Evolutionary conservation across 2,113 vertebrate genomes (phyloP).

Genomic region (Ailuropoda melanoleuca): DNA sequence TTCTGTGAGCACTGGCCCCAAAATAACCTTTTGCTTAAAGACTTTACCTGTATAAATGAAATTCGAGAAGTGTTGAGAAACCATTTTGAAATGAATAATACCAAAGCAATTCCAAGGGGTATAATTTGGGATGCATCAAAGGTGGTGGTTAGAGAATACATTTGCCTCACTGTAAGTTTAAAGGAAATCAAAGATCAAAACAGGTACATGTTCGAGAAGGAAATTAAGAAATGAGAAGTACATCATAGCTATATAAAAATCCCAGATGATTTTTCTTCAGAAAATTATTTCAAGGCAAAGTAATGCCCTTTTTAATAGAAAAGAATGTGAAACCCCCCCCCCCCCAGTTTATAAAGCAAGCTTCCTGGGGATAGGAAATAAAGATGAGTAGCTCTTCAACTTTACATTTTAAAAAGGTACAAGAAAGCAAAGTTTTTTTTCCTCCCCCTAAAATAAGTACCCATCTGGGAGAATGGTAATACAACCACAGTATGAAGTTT

Average conservation of each 20-base stretch:
- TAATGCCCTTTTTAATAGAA: conserved; percentile 56
- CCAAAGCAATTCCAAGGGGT: conserved; percentile 75
- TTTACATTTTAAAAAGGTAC: conserved; percentile 61
- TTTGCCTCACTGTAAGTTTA: conserved; percentile 69
- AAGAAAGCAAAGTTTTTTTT: conserved; percentile 23
- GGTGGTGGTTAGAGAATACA: conserved; percentile 62
- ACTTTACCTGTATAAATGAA: conserved; percentile 81
- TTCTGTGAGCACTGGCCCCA: conserved; percentile 57
- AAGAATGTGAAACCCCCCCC: background rate
- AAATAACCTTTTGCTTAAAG: conserved; percentile 79
- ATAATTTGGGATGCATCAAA: conserved; percentile 77
- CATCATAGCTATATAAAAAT: conserved; percentile 60
- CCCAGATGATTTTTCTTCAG: conserved; percentile 66
- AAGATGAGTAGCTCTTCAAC: conserved; percentile 37
- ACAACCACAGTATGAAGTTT: background rate
- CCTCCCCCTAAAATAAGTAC: background rate
- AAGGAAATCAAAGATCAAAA: conserved; percentile 80
- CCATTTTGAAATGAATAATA: conserved; percentile 78
- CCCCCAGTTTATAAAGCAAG: conserved; percentile 56
- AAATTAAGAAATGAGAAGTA: conserved; percentile 77
- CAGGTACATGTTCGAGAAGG: conserved; percentile 66
- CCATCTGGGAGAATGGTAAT: conserved; percentile 20
- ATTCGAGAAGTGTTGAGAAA: conserved; percentile 78
- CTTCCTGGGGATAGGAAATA: conserved; percentile 46
- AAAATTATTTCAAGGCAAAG: conserved; percentile 69